Base-by-base conservation (phyloP, 2,888 invertebrate species). In the Drosophila macrospina region DNA sequence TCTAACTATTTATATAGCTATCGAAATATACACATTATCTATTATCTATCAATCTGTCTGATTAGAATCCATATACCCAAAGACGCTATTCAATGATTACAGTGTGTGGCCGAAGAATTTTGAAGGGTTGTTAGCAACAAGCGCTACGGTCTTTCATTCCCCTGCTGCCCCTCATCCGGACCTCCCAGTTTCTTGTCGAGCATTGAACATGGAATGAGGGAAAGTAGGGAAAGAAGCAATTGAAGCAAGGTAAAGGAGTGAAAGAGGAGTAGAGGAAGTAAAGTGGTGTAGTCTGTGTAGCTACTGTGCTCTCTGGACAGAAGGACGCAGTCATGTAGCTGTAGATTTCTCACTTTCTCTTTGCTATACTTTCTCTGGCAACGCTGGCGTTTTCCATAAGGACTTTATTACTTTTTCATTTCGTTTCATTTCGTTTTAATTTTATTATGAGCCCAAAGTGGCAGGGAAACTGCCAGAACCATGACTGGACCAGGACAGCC, bases 391-490 rank as follows among this genome's bases (percentile, higher is more conserved):
- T 83, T 80, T 83, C 86, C 87, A 89, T 88, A 77, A 89, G 89
- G 85, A 89, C 88, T 85, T 88, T 89, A 87, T 85, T 89, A 87
- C 88, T 89, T 88, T 89, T 87, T 89, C 83, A 89, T 90, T 88
- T 85, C 88, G 80, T 87, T 87, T 89, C 88, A 87, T 89, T 89
- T 87, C 71, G 80, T 81, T 89, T 87, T 89, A 90, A 90, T 90
- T 87, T 89, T 73, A 89, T 87, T 87, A 85, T 76, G 85, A 85
- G 75, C 74, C 74, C 74, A 82, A 87, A 75, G 74, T 78, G 74
- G 74, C 78, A 73, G 61, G 61, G 74, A 72, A 55, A 45, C 84
- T 70, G 70, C 68, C 79, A 16, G 26, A 16, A 48, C 41, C 24
- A 32, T 24, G 13, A 48, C 48, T 51, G 52, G 52, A 54, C 50